phyloP scores from a whole-genome alignment of 2,888 invertebrate genomes.

The Aleiodes testaceus region DNA sequence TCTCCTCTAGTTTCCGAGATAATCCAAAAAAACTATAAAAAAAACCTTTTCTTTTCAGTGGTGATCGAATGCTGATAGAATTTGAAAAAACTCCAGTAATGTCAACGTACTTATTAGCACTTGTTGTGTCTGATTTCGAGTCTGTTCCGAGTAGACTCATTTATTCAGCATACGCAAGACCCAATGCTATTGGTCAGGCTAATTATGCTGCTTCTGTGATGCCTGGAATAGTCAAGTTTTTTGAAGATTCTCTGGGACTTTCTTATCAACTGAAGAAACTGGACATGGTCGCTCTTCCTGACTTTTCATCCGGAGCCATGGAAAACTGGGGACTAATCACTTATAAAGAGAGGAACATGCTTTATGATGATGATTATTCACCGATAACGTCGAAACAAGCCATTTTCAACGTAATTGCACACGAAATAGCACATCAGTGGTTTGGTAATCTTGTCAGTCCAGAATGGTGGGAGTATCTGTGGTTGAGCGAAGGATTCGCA shows the following conservation, averaged over 20 bases:
- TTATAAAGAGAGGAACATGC: constrained; percentile 84
- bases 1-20: no score
- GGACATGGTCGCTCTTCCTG: constrained; percentile 77
- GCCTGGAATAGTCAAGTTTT: constrained; percentile 71
- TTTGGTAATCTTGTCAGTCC: constrained; percentile 72
- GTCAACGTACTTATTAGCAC: constrained; percentile 90
- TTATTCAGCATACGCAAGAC: constrained; percentile 76
- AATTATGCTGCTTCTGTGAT: constrained; percentile 76
- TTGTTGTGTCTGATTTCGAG: constrained; percentile 84
- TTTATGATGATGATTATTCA: constrained; percentile 76
- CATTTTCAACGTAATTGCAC: constrained; percentile 70
- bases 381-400: constrained; percentile 57
- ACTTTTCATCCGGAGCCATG: constrained; percentile 76
- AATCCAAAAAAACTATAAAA: no score
- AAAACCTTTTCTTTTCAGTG: constrained; percentile 33
- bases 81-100: constrained; percentile 79
- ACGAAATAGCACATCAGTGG: constrained; percentile 76
- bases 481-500: constrained; percentile 75
- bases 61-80: constrained; percentile 55
- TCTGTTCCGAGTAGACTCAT: constrained; percentile 51
- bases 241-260: constrained; percentile 69
- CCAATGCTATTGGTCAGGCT: constrained; percentile 80
- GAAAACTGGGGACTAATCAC: constrained; percentile 72
- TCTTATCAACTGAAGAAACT: constrained; percentile 73
- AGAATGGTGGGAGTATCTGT: constrained; percentile 70